These are phyloP conservation scores for Limonius californicus DNA, from an alignment of 1,140 invertebrate genomes.

Conservation along the genomic window DNA sequence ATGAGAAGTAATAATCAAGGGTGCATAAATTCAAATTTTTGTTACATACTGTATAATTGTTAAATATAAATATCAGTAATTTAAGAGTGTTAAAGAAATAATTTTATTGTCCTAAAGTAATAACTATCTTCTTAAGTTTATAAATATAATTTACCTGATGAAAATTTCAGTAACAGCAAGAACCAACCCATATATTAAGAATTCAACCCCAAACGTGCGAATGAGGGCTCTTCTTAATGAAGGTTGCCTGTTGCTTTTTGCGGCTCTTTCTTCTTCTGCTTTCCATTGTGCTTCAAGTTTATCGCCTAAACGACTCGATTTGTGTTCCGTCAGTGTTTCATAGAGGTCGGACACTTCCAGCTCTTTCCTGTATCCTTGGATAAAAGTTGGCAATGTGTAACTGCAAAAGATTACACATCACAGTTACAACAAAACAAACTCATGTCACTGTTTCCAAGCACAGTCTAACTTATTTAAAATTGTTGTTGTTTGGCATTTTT, in stretches of 20 bases:
- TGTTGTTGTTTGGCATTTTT: too few species aligned
- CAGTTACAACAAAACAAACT: too few species aligned
- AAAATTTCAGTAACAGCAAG: constrained; percentile 39
- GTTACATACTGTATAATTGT: too few species aligned
- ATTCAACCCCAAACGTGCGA: constrained; percentile 39
- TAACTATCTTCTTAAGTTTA: too few species aligned
- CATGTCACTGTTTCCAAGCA: too few species aligned
- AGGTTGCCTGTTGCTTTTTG: constrained; percentile 37
- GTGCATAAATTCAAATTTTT: neutral
- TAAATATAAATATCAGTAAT: too few species aligned
- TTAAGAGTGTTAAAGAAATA: neutral
- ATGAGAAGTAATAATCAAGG: too few species aligned
- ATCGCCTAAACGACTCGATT: constrained; percentile 54
- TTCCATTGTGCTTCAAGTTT: constrained; percentile 53
- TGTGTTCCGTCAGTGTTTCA: constrained; percentile 55
- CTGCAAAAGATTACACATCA: constrained; percentile 45
- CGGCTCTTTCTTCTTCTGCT: constrained; percentile 45
- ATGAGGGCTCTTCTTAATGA: constrained; percentile 38
- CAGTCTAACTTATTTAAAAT: too few species aligned
- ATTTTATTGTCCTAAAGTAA: neutral
- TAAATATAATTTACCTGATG: constrained; percentile 37
- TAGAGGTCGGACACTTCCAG: constrained; percentile 57
- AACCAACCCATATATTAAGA: constrained; percentile 42
- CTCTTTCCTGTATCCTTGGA: constrained; percentile 52
- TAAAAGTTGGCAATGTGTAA: constrained; percentile 52